Evolutionary conservation across 53 echinoderm and acorn worm species (phyloP).

Genomic region (Glandiceps talaboti): DNA sequence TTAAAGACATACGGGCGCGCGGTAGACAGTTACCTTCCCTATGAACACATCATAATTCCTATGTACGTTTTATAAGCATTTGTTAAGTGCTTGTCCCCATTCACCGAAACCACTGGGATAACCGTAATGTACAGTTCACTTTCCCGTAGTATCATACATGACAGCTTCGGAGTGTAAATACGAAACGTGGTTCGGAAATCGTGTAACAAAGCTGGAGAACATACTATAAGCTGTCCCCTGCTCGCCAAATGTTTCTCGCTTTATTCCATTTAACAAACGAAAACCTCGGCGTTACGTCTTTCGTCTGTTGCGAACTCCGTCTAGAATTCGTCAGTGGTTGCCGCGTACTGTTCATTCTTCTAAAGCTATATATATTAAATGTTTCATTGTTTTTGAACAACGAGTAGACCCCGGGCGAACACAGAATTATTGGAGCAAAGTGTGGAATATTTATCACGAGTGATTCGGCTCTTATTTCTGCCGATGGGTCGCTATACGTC

Average conservation of each 20-base stretch:
- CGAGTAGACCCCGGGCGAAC: neutral
- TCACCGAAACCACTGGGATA: neutral
- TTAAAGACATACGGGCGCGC: neutral
- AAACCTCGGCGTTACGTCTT: neutral
- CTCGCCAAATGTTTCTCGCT: neutral
- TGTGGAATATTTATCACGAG: neutral
- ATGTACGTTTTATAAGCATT: neutral
- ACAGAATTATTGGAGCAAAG: neutral
- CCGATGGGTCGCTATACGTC: neutral
- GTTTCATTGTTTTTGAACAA: neutral
- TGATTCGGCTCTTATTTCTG: neutral
- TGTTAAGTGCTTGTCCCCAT: neutral
- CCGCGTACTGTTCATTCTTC: neutral
- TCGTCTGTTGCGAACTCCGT: neutral
- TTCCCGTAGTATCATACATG: constrained; percentile 2
- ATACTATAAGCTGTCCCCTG: no score
- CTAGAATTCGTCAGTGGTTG: neutral
- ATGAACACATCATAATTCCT: neutral
- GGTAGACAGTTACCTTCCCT: neutral
- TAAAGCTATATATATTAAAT: neutral
- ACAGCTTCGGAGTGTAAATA: no score
- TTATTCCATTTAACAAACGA: no score
- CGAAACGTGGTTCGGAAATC: no score
- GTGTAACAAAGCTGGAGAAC: no score
- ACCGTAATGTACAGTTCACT: neutral